Conservation (phyloP, 2,113 vertebrate species). For the Rhinolophus sinicus region DNA sequence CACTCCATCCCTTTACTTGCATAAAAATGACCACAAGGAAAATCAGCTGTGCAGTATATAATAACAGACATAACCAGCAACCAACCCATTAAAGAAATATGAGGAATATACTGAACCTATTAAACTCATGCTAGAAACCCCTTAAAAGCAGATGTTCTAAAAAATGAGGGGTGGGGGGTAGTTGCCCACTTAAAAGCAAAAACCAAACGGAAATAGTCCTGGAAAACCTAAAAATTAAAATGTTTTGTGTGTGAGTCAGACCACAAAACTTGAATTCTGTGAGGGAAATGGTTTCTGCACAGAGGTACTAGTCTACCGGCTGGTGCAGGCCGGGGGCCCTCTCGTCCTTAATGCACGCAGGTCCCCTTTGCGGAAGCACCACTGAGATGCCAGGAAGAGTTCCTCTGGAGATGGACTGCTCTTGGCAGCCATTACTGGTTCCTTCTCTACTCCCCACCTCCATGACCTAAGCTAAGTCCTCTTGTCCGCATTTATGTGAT, state of each 20-base stretch:
- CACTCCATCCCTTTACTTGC: accelerated
- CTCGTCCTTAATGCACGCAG: accelerated
- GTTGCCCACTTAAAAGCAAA: background rate
- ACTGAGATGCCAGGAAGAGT: background rate
- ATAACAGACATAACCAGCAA: accelerated
- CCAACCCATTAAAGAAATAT: background rate
- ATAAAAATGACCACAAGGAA: background rate
- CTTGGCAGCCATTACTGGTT: background rate
- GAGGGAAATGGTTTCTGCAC: accelerated
- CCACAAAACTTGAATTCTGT: background rate
- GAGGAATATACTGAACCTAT: accelerated
- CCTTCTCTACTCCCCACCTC: background rate
- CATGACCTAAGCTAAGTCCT: background rate
- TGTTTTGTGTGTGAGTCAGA: background rate
- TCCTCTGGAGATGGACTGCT: background rate
- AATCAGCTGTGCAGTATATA: accelerated
- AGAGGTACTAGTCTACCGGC: background rate
- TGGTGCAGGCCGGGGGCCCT: background rate
- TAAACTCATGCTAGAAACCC: background rate
- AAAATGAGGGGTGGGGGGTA: no score
- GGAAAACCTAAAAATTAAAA: background rate
- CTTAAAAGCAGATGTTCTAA: background rate
- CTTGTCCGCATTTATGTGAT: background rate
- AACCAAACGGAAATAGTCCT: background rate
- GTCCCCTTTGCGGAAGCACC: background rate